Base-by-base conservation (phyloP, 2,888 invertebrate species). In the Cephus rjabovi region DNA sequence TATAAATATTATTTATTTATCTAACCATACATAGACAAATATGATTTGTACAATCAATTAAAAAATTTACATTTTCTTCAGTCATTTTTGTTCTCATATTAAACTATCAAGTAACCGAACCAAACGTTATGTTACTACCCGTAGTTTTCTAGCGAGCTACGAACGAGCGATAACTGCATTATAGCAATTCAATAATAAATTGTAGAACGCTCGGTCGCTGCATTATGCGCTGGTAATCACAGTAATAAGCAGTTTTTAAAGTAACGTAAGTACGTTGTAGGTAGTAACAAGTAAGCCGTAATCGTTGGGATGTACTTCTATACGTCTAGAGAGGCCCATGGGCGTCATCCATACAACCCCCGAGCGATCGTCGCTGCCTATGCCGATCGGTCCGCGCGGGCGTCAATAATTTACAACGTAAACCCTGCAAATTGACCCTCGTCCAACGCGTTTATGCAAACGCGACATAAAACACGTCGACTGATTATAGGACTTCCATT, bases 211-310 rank as follows among this genome's bases (percentile, higher is more conserved):
- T 86, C 84, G 85, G 80, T 85, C 85, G 84, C 84, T 84, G 86
- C 86, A 89, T 89, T 89, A 89, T 89, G 88, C 87, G 87, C 86
- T 82, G 82, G 88, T 89, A 89, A 89, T 89, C 89, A 89, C 87
- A 87, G 89, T 89, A 89, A 89, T 89, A 89, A 89, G 88, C 89
- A 86, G 89, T 89, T 89, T 88, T 89, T 88, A 89, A 89, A 89
- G 89, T 87, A 88, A 88, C 87, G 83, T 89, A 87, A 88, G 89
- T 89, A 87, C 85, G 88, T 88, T 88, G 89, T 89, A 89, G 89
- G 89, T 89, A 89, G 89, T 89, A 89, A 88, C 88, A 86, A 89
- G 88, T 88, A 84, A 87, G 86, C 86, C 80, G 87, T 89, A 89
- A 89, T 89, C 89, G 88, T 83, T 82, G 82, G 84, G 85, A 85